phyloP scores from a whole-genome alignment of 2,888 invertebrate genomes.

The Pammene aurita region DNA sequence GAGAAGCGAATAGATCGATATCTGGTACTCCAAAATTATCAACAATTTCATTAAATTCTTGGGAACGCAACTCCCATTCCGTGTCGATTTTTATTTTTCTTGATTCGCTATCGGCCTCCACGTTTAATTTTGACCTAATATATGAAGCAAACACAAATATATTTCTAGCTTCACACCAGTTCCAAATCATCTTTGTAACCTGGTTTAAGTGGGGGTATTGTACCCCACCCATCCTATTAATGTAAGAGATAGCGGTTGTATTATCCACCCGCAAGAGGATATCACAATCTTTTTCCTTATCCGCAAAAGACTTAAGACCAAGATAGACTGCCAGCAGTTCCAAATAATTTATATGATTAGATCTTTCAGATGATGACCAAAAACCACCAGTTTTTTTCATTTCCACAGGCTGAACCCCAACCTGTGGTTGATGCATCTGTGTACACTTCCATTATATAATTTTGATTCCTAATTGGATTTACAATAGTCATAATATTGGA shows the following conservation, averaged over 20 bases:
- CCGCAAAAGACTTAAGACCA: slow-evolving; percentile 14
- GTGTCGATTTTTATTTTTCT: slow-evolving; percentile 14
- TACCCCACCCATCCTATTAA: slow-evolving; percentile 19
- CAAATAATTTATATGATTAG: slow-evolving; percentile 12
- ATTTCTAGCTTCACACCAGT: slow-evolving; percentile 28
- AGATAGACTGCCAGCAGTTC: slow-evolving; percentile 7
- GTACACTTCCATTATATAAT: slow-evolving; percentile 1
- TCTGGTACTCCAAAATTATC: slow-evolving; percentile 10
- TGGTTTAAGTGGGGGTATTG: slow-evolving; percentile 12
- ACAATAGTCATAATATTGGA: not conserved
- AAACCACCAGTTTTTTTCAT: slow-evolving; percentile 13
- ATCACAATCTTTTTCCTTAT: slow-evolving; percentile 5
- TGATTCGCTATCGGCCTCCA: slow-evolving; percentile 5
- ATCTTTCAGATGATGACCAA: slow-evolving; percentile 7
- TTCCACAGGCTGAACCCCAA: slow-evolving; percentile 1
- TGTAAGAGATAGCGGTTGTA: slow-evolving; percentile 28
- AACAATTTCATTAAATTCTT: slow-evolving; percentile 13
- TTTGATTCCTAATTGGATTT: not conserved
- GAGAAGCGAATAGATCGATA: slow-evolving; percentile 18
- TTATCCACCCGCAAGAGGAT: slow-evolving; percentile 28
- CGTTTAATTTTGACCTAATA: not conserved
- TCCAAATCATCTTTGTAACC: slow-evolving; percentile 9
- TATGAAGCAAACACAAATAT: slow-evolving; percentile 21
- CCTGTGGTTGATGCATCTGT: not conserved
- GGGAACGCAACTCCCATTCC: slow-evolving; percentile 10